Evolutionary conservation across 2,113 vertebrate species (phyloP).

Genomic region (Xenopus tropicalis): DNA sequence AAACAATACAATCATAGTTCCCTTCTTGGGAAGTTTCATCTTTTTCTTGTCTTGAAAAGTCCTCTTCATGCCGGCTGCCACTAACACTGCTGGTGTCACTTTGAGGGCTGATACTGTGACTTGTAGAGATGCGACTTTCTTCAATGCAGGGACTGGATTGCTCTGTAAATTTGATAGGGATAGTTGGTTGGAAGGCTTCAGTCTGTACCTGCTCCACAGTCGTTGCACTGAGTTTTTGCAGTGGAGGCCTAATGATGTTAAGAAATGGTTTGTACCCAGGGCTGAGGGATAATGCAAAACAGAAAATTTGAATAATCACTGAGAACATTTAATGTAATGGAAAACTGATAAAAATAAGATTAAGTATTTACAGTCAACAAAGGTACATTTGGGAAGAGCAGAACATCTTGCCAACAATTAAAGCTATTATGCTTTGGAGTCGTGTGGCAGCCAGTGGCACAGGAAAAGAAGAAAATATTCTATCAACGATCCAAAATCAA

Average conservation of each 20-base stretch:
- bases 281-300: conserved; percentile 57
- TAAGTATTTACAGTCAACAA: not conserved
- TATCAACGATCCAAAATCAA: no score
- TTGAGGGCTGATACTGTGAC: conserved; percentile 66
- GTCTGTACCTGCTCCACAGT: conserved; percentile 77
- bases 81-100: conserved; percentile 58
- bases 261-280: conserved; percentile 96
- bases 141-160: conserved; percentile 68
- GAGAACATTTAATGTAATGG: no score
- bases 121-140: conserved; percentile 67
- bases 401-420: no score
- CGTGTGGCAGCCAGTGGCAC: no score
- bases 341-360: no score
- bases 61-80: conserved; percentile 67
- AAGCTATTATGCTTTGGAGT: no score
- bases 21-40: conserved; percentile 79
- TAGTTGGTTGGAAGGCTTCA: conserved; percentile 82
- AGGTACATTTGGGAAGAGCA: not conserved
- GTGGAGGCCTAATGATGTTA: conserved; percentile 85
- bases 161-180: conserved; percentile 70
- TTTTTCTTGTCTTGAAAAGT: conserved; percentile 62
- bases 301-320: conserved; percentile 2
- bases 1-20: conserved; percentile 86
- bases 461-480: no score
- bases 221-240: conserved; percentile 82